Conservation (phyloP, 35 echinoderm and acorn worm species). For the Holothuria glaberrima region DNA sequence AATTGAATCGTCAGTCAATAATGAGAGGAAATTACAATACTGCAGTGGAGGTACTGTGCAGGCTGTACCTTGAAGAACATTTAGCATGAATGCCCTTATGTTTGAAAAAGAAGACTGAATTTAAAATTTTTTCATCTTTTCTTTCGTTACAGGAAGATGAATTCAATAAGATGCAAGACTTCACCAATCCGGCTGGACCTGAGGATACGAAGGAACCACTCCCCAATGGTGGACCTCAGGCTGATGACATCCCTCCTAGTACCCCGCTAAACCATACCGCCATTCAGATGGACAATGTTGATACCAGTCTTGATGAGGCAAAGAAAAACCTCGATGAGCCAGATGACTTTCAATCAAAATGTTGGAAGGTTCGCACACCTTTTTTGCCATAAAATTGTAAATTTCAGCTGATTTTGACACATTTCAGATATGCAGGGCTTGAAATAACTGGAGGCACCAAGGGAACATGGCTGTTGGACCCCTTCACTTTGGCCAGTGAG, state of each 20-base stretch:
- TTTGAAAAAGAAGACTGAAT: no score
- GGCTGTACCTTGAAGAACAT: no score
- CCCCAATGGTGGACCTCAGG: background rate
- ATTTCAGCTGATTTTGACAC: no score
- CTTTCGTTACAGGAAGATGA: constrained; percentile 27
- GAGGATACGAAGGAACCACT: constrained; percentile 8
- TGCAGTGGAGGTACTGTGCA: no score
- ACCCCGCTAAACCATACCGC: background rate
- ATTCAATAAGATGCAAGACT: constrained; percentile 34
- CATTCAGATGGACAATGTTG: background rate
- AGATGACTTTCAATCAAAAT: constrained; percentile 9
- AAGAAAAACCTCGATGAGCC: background rate
- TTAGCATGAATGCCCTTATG: no score
- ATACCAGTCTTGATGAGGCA: constrained; percentile 4
- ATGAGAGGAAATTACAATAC: no score
- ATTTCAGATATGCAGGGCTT: no score
- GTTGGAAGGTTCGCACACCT: constrained; percentile 19
- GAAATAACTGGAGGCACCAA: no score
- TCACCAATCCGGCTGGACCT: background rate
- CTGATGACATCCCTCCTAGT: constrained; percentile 23
- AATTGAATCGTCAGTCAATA: no score
- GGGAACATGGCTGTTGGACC: no score
- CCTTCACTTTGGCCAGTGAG: no score
- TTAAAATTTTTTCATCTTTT: background rate
- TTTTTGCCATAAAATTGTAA: no score